Base-by-base conservation (phyloP, 2,797 vertebrate species). In the Anguilla marmorata region DNA sequence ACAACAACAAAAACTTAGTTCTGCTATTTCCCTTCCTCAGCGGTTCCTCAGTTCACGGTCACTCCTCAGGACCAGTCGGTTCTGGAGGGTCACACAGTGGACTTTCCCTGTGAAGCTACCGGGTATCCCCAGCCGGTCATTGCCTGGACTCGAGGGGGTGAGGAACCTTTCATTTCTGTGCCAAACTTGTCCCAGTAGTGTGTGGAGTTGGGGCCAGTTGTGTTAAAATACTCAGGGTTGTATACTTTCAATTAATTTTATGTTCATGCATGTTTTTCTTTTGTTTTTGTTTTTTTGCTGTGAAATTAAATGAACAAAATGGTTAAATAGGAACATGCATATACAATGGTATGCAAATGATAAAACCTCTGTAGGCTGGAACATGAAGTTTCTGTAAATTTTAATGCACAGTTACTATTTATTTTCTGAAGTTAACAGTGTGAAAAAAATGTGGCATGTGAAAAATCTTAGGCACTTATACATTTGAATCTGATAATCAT, bases 111-210 rank as follows among this genome's bases (percentile, higher is more conserved):
- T 82, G 98, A 99, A 92, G 98, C 98, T 0, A 97, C 94, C 9
- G 99, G 98, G 12, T 96, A 98, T 91, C 99, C 99, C 0, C 96
- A 97, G 85, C 98, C 98, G 0, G 97, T 99, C 92, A 98, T 99
- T 37, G 97, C 98, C 72, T 99, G 99, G 99, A 99, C 98, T 0
- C 98, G 98, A 85, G 97, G 97, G 90, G 98, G 97, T 97, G 93
- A 92, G 92, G 48, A 87, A n/a, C 24, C 21, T 14, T 79, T 37
- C 14, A 79, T 41, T 37, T 4, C 14, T 41, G 45, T 80, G 37
- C 76, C 37, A 48, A 80, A 80, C 19, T 24, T 63, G 27, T 37
- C 1, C 69, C 27, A 33, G 1, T n/a, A 2, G 12, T 76, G 72
- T 76, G 33, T 27, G 33, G 72, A 37, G 33, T 41, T 11, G 27